phyloP scores from a whole-genome alignment of 92 coral and sea anemone genomes.

The Phenganax marumi region DNA sequence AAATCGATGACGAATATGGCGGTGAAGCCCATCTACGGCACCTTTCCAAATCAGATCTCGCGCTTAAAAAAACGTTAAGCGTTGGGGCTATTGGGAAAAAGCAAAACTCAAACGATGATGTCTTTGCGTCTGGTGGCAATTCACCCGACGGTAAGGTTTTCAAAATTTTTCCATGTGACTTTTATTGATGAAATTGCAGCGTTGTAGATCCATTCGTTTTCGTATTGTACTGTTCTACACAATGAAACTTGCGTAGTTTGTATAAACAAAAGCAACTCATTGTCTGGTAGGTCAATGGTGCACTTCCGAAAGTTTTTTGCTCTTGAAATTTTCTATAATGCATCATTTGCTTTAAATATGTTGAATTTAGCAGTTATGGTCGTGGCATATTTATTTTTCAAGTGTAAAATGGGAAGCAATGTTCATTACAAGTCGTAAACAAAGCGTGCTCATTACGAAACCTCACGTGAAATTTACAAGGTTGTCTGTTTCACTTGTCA shows the following conservation, averaged over 20 bases:
- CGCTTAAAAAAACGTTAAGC: conserved; percentile 20
- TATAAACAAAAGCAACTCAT: neutral
- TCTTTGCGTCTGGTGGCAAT: neutral
- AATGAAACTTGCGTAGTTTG: neutral
- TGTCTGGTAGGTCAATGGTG: neutral
- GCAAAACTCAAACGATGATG: conserved; percentile 12
- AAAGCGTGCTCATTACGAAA: neutral
- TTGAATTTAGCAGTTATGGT: neutral
- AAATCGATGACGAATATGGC: neutral
- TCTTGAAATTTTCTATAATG: neutral
- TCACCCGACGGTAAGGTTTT: conserved; percentile 5
- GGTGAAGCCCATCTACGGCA: neutral
- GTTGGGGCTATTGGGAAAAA: neutral
- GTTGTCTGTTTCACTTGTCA: neutral
- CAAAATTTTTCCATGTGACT: too few species aligned
- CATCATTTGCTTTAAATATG: neutral
- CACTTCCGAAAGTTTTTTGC: neutral
- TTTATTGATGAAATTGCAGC: too few species aligned
- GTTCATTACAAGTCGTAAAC: neutral
- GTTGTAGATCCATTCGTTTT: too few species aligned
- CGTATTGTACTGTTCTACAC: neutral
- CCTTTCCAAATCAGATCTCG: neutral
- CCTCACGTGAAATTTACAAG: neutral
- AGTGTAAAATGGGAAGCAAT: neutral
- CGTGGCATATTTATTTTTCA: neutral